Percentiles rank a stretch among this genome's conserved stretches.
Evolutionary conservation across 2,113 vertebrate species (phyloP).

Genomic region (Choloepus hoffmanni): DNA sequence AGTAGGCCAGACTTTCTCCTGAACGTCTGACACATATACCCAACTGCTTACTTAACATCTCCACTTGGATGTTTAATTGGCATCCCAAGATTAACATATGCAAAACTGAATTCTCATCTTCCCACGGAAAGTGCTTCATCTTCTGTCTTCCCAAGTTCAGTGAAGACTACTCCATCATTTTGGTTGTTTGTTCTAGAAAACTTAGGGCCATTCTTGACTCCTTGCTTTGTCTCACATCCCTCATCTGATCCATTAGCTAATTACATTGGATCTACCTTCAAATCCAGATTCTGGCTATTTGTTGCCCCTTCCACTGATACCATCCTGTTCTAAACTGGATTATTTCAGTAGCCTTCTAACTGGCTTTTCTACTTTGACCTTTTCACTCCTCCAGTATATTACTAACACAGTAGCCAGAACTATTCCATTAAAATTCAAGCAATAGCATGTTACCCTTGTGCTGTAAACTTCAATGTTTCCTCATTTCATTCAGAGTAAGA

Average conservation of each 20-base stretch:
- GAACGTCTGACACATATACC: not conserved
- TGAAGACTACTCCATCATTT: not conserved
- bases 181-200: not conserved
- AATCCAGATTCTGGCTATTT: not conserved
- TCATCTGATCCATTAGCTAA: not conserved
- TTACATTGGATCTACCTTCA: not conserved
- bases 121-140: not conserved
- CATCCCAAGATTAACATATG: not conserved
- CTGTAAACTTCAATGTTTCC: not conserved
- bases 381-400: not conserved
- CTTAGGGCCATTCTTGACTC: not conserved
- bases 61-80: not conserved
- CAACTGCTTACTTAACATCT: not conserved
- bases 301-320: not conserved
- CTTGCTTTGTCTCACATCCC: not conserved
- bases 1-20: no score
- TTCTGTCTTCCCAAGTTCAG: not conserved
- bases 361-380: not conserved
- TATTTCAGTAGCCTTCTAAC: not conserved
- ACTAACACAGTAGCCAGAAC: not conserved
- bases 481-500: not conserved
- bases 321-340: not conserved
- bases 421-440: not conserved
- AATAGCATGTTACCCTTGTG: not conserved
- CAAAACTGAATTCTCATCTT: not conserved